These are phyloP conservation scores for Gobio occitaniae DNA, from an alignment of 2,797 vertebrate genomes.

Conservation along the genomic window DNA sequence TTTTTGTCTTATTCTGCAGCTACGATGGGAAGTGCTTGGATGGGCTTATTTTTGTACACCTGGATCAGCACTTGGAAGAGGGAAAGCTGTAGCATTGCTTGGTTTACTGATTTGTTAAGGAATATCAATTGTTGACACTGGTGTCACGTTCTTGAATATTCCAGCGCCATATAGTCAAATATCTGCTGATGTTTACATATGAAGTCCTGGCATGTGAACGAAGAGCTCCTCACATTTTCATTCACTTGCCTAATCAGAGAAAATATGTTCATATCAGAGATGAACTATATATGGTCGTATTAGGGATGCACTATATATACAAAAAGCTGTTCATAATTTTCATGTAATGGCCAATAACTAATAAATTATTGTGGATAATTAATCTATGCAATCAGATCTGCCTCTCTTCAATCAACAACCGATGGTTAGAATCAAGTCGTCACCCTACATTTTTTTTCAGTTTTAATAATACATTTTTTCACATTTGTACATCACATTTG, in stretches of 20 bases:
- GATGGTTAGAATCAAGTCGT: background rate
- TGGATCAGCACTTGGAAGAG: constrained; percentile 29
- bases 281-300: background rate
- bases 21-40: constrained; percentile 47
- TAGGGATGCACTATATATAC: background rate
- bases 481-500: background rate
- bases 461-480: background rate
- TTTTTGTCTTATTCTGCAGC: constrained; percentile 54
- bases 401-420: background rate
- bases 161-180: background rate
- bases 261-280: background rate
- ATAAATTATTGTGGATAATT: background rate
- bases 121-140: constrained; percentile 12
- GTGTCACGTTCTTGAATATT: background rate
- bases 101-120: constrained; percentile 14
- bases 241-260: background rate
- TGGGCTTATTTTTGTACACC: constrained; percentile 46
- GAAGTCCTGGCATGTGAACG: background rate
- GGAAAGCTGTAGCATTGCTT: background rate
- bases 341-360: background rate
- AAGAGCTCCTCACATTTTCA: background rate
- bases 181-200: constrained; percentile 12
- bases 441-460: background rate
- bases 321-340: background rate
- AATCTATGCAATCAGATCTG: background rate